Percentiles rank a stretch among this genome's conserved stretches.
Evolutionary conservation across 2,797 vertebrate species (phyloP).

Genomic region (Bradypus variegatus): DNA sequence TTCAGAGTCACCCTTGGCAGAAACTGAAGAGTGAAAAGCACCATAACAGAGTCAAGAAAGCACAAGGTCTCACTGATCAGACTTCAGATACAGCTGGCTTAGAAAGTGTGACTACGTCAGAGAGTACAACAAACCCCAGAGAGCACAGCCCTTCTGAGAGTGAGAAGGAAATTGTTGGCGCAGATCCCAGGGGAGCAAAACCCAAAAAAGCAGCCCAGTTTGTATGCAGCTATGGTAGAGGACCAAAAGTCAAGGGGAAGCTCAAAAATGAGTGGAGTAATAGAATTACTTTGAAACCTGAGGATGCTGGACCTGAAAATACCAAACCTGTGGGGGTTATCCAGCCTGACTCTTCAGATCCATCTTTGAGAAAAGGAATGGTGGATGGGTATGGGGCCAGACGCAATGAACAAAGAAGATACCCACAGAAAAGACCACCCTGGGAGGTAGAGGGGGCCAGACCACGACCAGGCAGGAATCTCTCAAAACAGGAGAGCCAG

Average conservation of each 20-base stretch:
- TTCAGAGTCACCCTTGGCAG: conserved; percentile 78
- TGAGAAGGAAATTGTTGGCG: conserved; percentile 71
- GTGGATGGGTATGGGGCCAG: conserved; percentile 66
- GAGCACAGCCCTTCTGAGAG: conserved; percentile 75
- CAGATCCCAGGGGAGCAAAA: conserved; percentile 78
- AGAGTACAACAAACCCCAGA: conserved; percentile 75
- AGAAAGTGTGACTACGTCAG: conserved; percentile 60
- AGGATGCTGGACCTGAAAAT: conserved; percentile 67
- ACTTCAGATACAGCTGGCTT: conserved; percentile 52
- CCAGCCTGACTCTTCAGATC: conserved; percentile 73
- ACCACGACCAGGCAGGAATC: conserved; percentile 66
- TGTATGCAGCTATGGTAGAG: conserved; percentile 76
- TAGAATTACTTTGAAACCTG: conserved; percentile 73
- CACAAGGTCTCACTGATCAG: conserved; percentile 65
- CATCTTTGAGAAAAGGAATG: conserved; percentile 68
- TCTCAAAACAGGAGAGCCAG: conserved; percentile 69
- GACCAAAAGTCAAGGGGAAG: conserved; percentile 75
- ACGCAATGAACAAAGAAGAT: conserved; percentile 71
- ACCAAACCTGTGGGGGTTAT: conserved; percentile 65
- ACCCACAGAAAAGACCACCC: conserved; percentile 75
- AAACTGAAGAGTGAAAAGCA: conserved; percentile 75
- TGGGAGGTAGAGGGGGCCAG: conserved; percentile 74
- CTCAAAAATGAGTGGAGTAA: conserved; percentile 70
- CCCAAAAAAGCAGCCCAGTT: conserved; percentile 79
- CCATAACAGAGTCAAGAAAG: conserved; percentile 66